Evolutionary conservation across 1,140 invertebrate species (phyloP), one percentile per base, ranked within the genome.

Genomic region (Chironomus tepperi): DNA sequence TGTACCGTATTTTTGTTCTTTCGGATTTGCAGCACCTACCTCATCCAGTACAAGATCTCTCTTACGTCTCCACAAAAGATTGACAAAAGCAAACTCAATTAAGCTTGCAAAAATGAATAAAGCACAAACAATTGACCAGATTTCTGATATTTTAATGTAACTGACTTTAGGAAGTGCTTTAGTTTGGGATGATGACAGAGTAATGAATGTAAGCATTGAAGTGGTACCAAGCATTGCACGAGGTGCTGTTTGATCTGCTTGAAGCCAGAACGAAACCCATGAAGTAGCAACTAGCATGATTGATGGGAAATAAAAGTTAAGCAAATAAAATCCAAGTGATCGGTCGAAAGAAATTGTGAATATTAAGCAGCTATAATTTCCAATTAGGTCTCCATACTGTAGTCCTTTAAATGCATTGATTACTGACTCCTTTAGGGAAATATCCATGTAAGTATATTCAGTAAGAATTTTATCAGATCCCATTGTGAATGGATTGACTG

Each of bases 181-280:
- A 42, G 89, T 91, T 76, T 91, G 89, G 67, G 91, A 92, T 0
- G 90, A 91, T 42, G 91, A 93, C 73, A 94, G 83, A 5, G 93
- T 95, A 77, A 94, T 94, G 76, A 95, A 93, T 15, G 93, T 92
- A 70, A 95, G 83, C 86, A 95, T 91, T 3, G 92, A 93, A 76
- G 90, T 92, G 10, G 92, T 93, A 21, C 92, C 91, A 77, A 94
- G 83, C 34, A 91, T 91, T 67, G 91, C 92, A 78, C 92, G 84
- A 16, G 93, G 91, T 7, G 93, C 90, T 10, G 92, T 89, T 15
- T 93, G 92, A 79, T 95, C 93, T 19, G 92, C 89, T 79, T 95
- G 93, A 73, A 95, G 82, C 93, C 93, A 95, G 78, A 95, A 95
- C 0, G 93, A 93, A 15, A 95, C 93, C 93, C 93, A 96, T 0